phyloP scores from a whole-genome alignment of 2,888 invertebrate genomes.

The Andrena fulva region DNA sequence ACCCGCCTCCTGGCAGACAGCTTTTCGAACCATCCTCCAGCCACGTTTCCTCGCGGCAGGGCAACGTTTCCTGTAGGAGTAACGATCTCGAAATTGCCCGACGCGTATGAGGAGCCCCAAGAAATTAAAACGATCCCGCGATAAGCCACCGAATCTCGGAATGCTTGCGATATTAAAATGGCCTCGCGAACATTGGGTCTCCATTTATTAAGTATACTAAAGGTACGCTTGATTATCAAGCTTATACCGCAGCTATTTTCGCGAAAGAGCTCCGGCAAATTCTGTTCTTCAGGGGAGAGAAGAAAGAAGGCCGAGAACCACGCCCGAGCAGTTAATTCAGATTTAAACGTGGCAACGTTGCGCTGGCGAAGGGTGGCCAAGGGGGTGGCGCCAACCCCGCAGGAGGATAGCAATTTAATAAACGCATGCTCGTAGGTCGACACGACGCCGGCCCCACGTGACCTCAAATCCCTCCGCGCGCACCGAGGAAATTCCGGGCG shows the following conservation, averaged over 20 bases:
- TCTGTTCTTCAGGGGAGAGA: background rate
- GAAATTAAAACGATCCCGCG: no score
- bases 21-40: slow-evolving; percentile 37
- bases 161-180: no score
- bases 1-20: slow-evolving; percentile 48
- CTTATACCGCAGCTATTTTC: no score
- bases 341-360: slow-evolving; percentile 77
- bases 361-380: slow-evolving; percentile 55
- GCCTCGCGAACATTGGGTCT: no score
- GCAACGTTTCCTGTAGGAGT: background rate
- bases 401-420: slow-evolving; percentile 78
- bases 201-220: no score
- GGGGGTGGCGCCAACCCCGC: slow-evolving; percentile 52
- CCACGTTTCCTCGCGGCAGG: slow-evolving; percentile 21
- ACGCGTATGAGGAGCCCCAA: background rate
- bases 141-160: no score
- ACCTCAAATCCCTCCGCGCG: slow-evolving; percentile 63
- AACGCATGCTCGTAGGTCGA: slow-evolving; percentile 73
- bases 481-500: slow-evolving; percentile 49
- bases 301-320: slow-evolving; percentile 68
- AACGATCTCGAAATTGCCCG: background rate
- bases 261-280: no score
- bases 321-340: slow-evolving; percentile 76
- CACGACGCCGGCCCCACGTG: slow-evolving; percentile 52
- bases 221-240: background rate